These are phyloP conservation scores for Sicus ferrugineus DNA, from an alignment of 2,888 invertebrate species.

Conservation along the genomic window DNA sequence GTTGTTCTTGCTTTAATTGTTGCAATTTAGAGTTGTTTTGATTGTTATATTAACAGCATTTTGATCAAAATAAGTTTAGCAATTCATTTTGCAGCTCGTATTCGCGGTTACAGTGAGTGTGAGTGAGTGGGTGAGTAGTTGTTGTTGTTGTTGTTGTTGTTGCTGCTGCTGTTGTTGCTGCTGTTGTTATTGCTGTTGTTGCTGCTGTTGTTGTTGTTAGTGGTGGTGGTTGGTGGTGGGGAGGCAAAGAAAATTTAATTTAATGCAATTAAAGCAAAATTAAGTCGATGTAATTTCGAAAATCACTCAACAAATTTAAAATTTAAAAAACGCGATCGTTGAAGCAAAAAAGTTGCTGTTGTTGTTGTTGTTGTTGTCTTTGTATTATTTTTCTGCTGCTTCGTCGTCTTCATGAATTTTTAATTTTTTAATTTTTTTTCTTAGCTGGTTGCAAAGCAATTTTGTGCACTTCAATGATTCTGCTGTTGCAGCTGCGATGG, in stretches of 20 bases:
- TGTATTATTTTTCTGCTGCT: background rate
- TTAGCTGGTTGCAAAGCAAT: background rate
- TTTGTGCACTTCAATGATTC: background rate
- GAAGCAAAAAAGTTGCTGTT: background rate
- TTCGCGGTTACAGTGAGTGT: too few relatives aligned
- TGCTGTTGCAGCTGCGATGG: slow-evolving; percentile 5
- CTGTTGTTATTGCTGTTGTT: background rate
- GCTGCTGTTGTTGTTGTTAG: background rate
- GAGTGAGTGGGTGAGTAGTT: too few relatives aligned
- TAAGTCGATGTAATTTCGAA: background rate
- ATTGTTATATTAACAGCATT: slow-evolving; percentile 3
- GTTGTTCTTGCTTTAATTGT: slow-evolving; percentile 9
- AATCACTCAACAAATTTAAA: background rate
- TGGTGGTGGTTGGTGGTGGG: background rate
- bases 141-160: background rate
- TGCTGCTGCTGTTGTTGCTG: slow-evolving; percentile 16
- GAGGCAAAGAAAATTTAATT: background rate
- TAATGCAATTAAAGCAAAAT: background rate
- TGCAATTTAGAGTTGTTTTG: background rate
- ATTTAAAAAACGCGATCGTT: background rate
- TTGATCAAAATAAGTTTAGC: too few relatives aligned
- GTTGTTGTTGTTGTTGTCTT: background rate
- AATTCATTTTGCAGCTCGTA: too few relatives aligned
- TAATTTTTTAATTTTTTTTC: background rate
- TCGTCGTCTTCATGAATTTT: background rate